Evolutionary conservation across 1,140 invertebrate genomes (phyloP).

Genomic region (Lepidurus couesii): DNA sequence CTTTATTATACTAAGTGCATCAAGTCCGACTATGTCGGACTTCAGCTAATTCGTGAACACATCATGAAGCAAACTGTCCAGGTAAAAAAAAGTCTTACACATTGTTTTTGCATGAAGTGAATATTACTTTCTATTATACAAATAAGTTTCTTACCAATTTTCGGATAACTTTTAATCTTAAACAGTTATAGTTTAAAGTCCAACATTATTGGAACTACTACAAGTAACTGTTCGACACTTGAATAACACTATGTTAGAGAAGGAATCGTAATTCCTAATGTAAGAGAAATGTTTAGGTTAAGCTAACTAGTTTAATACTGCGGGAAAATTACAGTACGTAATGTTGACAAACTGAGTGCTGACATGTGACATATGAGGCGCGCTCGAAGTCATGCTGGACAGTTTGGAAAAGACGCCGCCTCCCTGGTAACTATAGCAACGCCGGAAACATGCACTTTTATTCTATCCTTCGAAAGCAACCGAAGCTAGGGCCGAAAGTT

Average conservation of each 20-base stretch:
- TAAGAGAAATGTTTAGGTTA: neutral
- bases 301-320: neutral
- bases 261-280: too few species aligned
- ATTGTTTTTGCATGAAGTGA: neutral
- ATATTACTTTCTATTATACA: too few species aligned
- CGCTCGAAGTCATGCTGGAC: slow-evolving; percentile 8
- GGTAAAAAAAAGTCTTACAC: neutral
- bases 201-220: too few species aligned
- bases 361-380: slow-evolving; percentile 21
- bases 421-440: slow-evolving; percentile 18
- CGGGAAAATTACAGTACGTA: neutral
- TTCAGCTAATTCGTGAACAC: neutral
- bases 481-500: slow-evolving; percentile 7
- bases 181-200: too few species aligned
- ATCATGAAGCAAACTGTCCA: slow-evolving; percentile 14
- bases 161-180: too few species aligned
- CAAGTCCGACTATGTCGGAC: slow-evolving; percentile 17
- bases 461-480: slow-evolving; percentile 15
- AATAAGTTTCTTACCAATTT: too few species aligned
- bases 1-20: neutral
- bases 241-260: too few species aligned
- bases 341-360: slow-evolving; percentile 8
- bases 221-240: too few species aligned
- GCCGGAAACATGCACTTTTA: slow-evolving; percentile 18
- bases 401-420: slow-evolving; percentile 20